These are phyloP conservation scores for Schizaphis graminum DNA, from an alignment of 2,888 invertebrate genomes.

Conservation along the genomic window DNA sequence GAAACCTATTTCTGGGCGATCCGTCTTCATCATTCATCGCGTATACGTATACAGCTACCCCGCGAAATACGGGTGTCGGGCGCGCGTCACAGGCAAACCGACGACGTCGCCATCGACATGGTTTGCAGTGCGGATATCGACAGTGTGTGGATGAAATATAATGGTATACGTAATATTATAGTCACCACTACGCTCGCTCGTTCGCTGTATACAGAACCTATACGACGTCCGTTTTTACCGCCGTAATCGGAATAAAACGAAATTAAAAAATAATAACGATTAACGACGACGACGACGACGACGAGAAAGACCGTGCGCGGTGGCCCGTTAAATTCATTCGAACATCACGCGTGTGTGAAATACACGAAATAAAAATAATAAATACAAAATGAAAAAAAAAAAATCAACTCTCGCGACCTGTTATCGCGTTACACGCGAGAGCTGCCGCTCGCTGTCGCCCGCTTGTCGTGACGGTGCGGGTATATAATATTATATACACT, in stretches of 20 bases:
- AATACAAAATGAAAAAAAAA: not conserved
- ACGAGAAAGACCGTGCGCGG: not conserved
- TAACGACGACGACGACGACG: too few relatives aligned
- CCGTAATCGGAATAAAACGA: not conserved
- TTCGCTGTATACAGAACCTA: not conserved
- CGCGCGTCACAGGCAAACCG: not conserved
- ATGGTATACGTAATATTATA: too few relatives aligned
- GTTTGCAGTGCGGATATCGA: not conserved
- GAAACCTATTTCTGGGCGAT: not conserved
- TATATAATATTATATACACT: not conserved
- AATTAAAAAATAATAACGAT: not conserved
- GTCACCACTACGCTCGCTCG: not conserved
- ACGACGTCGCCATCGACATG: not conserved
- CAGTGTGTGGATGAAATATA: not conserved
- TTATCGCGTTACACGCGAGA: constrained; percentile 8
- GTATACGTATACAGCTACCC: not conserved
- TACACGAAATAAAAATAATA: not conserved
- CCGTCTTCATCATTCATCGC: not conserved
- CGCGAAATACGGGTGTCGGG: not conserved
- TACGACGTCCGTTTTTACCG: too few relatives aligned
- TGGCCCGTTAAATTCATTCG: not conserved
- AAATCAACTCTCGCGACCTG: not conserved
- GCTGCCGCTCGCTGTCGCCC: not conserved
- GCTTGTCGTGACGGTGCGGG: not conserved
- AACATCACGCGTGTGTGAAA: not conserved